Base-by-base conservation (phyloP, 2,888 invertebrate genomes). In the Lasioglossum morio region DNA sequence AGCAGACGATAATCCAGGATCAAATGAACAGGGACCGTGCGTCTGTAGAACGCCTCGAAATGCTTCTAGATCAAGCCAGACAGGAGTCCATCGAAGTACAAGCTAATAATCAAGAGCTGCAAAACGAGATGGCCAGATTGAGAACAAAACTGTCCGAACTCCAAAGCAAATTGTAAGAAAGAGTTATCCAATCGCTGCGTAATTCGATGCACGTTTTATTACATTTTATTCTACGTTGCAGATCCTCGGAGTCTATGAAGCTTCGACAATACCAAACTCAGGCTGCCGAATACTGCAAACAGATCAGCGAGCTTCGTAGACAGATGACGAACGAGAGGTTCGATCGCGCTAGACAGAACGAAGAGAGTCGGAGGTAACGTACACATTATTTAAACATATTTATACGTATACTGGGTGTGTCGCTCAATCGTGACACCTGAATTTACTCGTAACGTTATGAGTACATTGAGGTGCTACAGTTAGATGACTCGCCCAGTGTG, bases 21-120 rank as follows among this genome's bases (percentile, higher is more conserved):
- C 95, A 95, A 85, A 92, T 96, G 87, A 93, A 92, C 63, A 95
- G 95, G 86, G 96, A 96, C 87, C 95, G 95, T 89, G 95, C 93
- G 63, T 95, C 95, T 19, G 94, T 96, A 0, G 96, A 96, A 79
- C 96, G 96, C n/a, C 94, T 97, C 78, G 96, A 97, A 90, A 95
- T 95, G 74, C 94, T 97, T 23, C 92, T 97, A 69, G 95, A 95
- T 63, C 96, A 96, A 79, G 96, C 96, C 16, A 95, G 97, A 48
- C 96, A 96, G 78, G 97, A 97, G 90, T 95, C 96, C n/a, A 96
- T 97, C 43, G 96, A 97, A 84, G 95, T 96, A 57, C 96, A 97
- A 92, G 92, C 97, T 66, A 95, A 96, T 23, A 96, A 97, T 92
- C 97, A 97, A 92, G 97, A 97, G 95, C 95, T 97, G 48, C 96